A percentile compares a stretch with the other conserved stretches of the same genome.
These are phyloP conservation scores for Ptychoptera contaminata DNA, from an alignment of 2,888 invertebrate species.

Conservation along the genomic window DNA sequence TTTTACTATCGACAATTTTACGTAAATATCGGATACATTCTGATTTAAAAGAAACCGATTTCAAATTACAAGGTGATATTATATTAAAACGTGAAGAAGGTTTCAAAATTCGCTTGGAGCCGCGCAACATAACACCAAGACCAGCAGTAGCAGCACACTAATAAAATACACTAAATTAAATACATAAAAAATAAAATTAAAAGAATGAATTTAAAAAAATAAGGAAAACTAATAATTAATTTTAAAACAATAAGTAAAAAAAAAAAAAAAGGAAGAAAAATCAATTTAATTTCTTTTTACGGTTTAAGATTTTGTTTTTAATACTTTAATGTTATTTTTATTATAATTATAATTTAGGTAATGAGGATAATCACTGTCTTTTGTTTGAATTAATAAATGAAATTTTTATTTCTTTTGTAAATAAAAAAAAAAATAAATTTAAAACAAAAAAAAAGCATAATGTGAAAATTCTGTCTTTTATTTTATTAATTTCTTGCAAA, in stretches of 20 bases:
- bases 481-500: no score
- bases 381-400: no score
- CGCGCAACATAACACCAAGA: constrained; percentile 34
- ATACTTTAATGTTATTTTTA: no score
- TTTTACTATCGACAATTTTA: constrained; percentile 57
- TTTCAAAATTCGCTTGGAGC: constrained; percentile 53
- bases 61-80: constrained; percentile 57
- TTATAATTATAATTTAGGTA: no score
- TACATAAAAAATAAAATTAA: background rate
- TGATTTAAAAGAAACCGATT: constrained; percentile 49
- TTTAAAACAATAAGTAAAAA: background rate
- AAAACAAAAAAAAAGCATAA: no score
- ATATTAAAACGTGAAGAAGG: constrained; percentile 64
- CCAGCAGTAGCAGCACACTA: background rate
- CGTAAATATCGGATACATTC: constrained; percentile 56
- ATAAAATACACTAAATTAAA: background rate
- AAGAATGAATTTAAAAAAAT: background rate
- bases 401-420: no score
- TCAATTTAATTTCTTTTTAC: no score
- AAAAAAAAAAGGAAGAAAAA: no score
- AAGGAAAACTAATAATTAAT: background rate
- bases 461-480: no score
- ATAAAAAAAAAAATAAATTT: no score
- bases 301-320: no score
- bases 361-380: no score